Evolutionary conservation across 2,113 vertebrate species (phyloP).

Genomic region (Oryzias melastigma): DNA sequence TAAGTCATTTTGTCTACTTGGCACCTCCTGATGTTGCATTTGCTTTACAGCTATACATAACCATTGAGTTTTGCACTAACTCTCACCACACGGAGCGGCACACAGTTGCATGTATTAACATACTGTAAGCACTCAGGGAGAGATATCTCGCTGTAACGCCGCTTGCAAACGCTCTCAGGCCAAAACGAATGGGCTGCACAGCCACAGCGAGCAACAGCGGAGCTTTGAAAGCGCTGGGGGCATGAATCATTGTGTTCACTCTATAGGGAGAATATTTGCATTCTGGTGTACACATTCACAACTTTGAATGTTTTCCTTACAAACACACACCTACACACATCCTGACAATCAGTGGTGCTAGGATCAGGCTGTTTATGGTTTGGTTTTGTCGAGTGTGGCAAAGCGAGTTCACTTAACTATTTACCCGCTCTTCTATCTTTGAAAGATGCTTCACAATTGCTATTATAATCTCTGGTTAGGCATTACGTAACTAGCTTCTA

Average conservation of each 20-base stretch:
- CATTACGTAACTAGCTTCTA: too few relatives aligned
- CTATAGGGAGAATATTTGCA: slow-evolving; percentile 22
- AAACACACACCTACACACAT: slow-evolving; percentile 16
- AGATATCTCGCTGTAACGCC: slow-evolving; percentile 9
- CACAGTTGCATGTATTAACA: slow-evolving; percentile 23
- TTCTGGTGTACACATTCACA: neutral
- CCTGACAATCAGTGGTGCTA: slow-evolving; percentile 1
- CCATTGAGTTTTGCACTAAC: neutral
- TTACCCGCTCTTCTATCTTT: too few relatives aligned
- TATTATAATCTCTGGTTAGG: too few relatives aligned
- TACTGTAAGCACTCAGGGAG: slow-evolving; percentile 12
- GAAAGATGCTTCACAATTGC: too few relatives aligned
- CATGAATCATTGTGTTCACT: slow-evolving; percentile 19
- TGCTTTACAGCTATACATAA: neutral
- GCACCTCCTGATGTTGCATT: neutral
- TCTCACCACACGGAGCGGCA: neutral
- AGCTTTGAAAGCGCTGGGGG: slow-evolving; percentile 16
- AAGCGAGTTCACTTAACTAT: too few relatives aligned
- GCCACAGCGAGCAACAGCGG: slow-evolving; percentile 2
- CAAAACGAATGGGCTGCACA: slow-evolving; percentile 14
- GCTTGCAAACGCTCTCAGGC: slow-evolving; percentile 19
- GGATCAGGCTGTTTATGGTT: slow-evolving; percentile 22
- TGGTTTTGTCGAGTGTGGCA: slow-evolving; percentile 13
- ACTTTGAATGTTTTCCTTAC: slow-evolving; percentile 17
- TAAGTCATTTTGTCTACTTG: neutral